Base-by-base conservation (phyloP, 2,797 vertebrate genomes). In the Poecilia gillii region DNA sequence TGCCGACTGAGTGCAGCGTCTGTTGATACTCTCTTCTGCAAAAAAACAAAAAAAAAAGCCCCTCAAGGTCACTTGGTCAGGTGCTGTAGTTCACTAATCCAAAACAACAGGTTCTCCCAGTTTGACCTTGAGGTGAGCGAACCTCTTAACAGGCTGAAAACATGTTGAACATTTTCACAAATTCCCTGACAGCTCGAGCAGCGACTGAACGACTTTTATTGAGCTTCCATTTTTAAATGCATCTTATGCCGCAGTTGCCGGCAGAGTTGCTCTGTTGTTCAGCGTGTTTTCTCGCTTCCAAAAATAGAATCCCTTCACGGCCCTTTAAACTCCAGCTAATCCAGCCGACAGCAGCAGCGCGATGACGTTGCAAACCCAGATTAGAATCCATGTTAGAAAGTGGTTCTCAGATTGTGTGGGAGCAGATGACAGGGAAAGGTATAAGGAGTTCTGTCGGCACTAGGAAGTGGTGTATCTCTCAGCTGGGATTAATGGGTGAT, bases 401-500 rank as follows among this genome's bases (percentile, higher is more conserved):
- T 84, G 90, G 92, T 90, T 88, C 73, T 84, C 81, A 57, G 81
- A 83, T 85, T 3, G 72, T 74, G 84, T 74, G 83, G 83, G 79
- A 53, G 71, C 73, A 74, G 49, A 76, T 81, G 87, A 90, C 75
- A 87, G 89, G 81, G 51, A 75, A 66, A 80, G 89, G 87, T 86
- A 86, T 86, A 88, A 89, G 77, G 80, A 83, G 79, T 85, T 82
- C 55, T 73, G 85, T 76, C 49, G 8, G 84, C 45, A 51, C 80
- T 55, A 71, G 78, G 82, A 79, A 85, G 87, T 73, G 72, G 68
- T 82, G 73, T 68, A 88, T 90, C 81, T 87, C 84, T 91, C 90
- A 84, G 4, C 72, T 88, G 85, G 91, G 92, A 93, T 93, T 94
- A 92, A 80, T 74, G 18, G 73, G 81, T 57, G 74, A 78, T 59